Evolutionary conservation across 1,140 invertebrate genomes (phyloP).

Genomic region (Dendroctonus ponderosae): DNA sequence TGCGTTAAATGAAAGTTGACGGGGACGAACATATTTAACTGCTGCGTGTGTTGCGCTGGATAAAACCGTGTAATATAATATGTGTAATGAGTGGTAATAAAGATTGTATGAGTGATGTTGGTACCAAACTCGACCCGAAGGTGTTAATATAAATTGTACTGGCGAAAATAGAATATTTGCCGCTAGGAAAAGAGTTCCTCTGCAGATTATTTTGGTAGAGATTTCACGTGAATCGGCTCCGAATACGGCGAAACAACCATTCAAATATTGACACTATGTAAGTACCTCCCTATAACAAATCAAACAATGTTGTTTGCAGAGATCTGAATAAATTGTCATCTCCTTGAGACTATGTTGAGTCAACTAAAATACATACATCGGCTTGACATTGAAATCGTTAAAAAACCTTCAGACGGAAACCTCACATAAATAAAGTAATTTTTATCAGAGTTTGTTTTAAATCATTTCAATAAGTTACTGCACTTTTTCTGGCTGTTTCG

Average conservation of each 20-base stretch:
- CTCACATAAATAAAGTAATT: no score
- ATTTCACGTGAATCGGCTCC: constrained; percentile 13
- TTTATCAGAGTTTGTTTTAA: no score
- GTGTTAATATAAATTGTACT: no score
- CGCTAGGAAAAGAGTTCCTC: no score
- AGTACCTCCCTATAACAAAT: constrained; percentile 23
- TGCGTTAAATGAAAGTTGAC: constrained; percentile 17
- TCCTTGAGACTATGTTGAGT: constrained; percentile 20
- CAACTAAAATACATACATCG: constrained; percentile 4
- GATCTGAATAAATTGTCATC: constrained; percentile 20
- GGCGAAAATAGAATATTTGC: no score
- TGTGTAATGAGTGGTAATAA: neutral
- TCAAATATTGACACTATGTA: constrained; percentile 21
- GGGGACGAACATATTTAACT: constrained; percentile 2
- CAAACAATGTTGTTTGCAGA: constrained; percentile 23
- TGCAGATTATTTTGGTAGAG: no score
- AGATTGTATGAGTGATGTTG: neutral
- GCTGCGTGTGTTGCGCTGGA: neutral
- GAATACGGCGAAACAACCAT: constrained; percentile 7
- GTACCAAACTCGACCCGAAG: neutral
- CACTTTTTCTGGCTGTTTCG: no score
- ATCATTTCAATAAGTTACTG: no score
- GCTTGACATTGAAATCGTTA: no score
- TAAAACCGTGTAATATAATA: neutral
- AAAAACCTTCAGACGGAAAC: no score